Evolutionary conservation across 2,888 invertebrate genomes (phyloP), one percentile per base, ranked within the genome.

Genomic region (Leptothorax acervorum): DNA sequence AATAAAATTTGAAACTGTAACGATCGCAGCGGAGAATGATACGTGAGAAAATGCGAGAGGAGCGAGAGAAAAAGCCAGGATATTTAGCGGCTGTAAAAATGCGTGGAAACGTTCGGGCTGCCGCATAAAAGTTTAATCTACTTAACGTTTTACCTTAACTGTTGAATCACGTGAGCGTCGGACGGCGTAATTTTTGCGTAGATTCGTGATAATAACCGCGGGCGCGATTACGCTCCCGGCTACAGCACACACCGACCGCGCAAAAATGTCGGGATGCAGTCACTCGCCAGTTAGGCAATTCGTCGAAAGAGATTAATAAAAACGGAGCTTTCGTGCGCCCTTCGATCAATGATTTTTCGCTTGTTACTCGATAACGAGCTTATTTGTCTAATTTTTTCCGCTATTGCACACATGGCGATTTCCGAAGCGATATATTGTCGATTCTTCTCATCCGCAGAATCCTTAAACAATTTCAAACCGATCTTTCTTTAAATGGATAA

Each of bases 271-370:
- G 60, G 57, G 18, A 48, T 23, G 48, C 48, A 39, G 60, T 60
- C 48, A 48, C 28, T 39, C 66, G 57, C 70, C 48, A 70, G 70
- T 81, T 75, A 75, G 9, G 28, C 51, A 45, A 82, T 53, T 39
- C 63, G 51, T 82, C 84, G 68, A 63, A 74, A 85, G 51, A 35
- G 78, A 85, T 85, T 88, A 89, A 89, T 89, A 86, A 91, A 91
- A 91, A 90, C 88, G 85, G 85, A 85, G 71, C 82, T 86, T 87
- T 89, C 86, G 85, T 86, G 79, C 57, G 15, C 15, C 15, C 8
- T 31, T 31, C 53, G n/a, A 62, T 42, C 15, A 9, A 70, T 48
- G 18, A 51, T 51, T 71, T 51, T 39, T 62, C 42, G 11, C n/a
- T 55, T 23, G 31, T 15, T 60, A 55, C 35, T 68, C 11, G 23